A percentile compares a stretch with the other conserved stretches of the same genome.
These are phyloP conservation scores for Hydraecia micacea DNA, from an alignment of 2,888 invertebrate species.

Conservation along the genomic window DNA sequence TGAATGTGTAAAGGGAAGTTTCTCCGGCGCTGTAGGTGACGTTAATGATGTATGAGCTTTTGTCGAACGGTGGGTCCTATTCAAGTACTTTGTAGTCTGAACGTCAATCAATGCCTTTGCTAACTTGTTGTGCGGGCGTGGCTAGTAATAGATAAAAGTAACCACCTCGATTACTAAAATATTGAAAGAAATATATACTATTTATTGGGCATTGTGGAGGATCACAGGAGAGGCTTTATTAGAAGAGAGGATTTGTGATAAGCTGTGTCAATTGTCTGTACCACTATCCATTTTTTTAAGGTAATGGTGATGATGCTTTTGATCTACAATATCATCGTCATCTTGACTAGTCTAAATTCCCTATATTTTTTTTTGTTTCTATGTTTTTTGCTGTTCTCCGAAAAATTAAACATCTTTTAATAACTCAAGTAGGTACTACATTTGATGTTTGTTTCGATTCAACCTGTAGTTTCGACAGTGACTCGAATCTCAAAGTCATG, in stretches of 20 bases:
- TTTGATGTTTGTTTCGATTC: not conserved
- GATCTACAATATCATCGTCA: not conserved
- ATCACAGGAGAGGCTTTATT: rapidly evolving
- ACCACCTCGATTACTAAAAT: not conserved
- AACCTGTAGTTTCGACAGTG: slow-evolving; percentile 9
- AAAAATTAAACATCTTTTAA: not conserved
- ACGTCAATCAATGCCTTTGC: slow-evolving; percentile 34
- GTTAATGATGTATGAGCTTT: slow-evolving; percentile 71
- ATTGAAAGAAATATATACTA: not conserved
- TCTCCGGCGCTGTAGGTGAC: slow-evolving; percentile 67
- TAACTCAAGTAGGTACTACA: not conserved
- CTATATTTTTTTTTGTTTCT: not conserved
- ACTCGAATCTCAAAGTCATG: slow-evolving; percentile 37
- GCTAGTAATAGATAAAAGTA: not conserved
- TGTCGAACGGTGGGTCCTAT: slow-evolving; percentile 57
- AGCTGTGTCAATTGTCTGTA: not conserved
- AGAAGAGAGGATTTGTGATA: not conserved
- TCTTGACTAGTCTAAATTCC: not conserved
- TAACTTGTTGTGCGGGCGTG: not conserved
- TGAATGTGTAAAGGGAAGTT: slow-evolving; percentile 79
- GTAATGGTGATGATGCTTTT: not conserved
- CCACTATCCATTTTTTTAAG: not conserved
- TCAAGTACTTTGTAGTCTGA: slow-evolving; percentile 48
- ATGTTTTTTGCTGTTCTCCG: too few species aligned
- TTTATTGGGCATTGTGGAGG: too few species aligned